A percentile compares a stretch with the other conserved stretches of the same genome.
phyloP scores from a whole-genome alignment of 2,113 vertebrate species.

The Narcine bancroftii region DNA sequence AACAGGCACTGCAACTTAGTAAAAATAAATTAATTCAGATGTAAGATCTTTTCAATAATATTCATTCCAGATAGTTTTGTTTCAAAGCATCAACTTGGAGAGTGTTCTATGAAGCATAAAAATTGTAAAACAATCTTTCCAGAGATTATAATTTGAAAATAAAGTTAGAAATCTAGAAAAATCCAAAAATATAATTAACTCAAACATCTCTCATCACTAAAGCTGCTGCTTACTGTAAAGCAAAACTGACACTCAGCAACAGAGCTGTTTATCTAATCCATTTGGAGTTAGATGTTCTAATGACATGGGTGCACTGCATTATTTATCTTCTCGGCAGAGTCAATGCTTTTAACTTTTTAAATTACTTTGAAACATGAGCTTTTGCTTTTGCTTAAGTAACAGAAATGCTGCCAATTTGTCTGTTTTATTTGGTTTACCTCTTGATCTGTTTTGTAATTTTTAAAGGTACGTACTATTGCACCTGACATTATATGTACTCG shows the following conservation, averaged over 20 bases:
- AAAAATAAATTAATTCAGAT: not conserved
- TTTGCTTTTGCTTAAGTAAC: not conserved
- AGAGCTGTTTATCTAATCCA: not conserved
- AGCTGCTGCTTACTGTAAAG: not conserved
- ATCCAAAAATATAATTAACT: conserved; percentile 27
- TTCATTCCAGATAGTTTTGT: not conserved
- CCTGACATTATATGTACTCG: not conserved
- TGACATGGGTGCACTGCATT: conserved; percentile 1
- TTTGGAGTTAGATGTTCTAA: not conserved
- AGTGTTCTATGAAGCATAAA: not conserved
- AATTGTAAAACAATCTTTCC: not conserved
- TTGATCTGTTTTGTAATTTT: not conserved
- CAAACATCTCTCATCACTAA: not conserved
- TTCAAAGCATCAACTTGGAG: not conserved
- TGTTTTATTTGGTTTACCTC: not conserved
- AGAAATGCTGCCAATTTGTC: not conserved
- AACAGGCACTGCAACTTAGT: no score
- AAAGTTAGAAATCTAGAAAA: not conserved
- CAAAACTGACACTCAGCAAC: not conserved
- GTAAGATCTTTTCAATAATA: not conserved
- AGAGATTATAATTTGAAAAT: not conserved
- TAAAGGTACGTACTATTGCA: not conserved
- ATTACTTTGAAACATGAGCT: conserved; percentile 23
- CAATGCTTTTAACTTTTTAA: conserved; percentile 1
- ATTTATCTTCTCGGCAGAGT: not conserved